phyloP scores from a whole-genome alignment of 2,113 vertebrate species.

The Pterophyllum scalare region DNA sequence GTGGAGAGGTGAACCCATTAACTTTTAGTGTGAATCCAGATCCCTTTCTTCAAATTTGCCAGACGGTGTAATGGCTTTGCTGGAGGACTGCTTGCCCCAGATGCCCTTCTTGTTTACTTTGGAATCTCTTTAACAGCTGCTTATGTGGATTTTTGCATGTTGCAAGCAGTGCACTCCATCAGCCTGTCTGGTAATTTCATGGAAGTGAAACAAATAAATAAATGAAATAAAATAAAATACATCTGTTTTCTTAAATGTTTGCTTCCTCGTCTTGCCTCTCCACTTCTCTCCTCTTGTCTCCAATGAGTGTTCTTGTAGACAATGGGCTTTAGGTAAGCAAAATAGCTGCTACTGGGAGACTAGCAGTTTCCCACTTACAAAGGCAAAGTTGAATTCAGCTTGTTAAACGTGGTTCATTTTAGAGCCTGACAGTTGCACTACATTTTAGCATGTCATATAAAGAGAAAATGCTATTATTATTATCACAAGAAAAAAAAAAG shows the following conservation, averaged over 20 bases:
- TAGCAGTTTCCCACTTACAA: neutral
- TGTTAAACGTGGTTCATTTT: neutral
- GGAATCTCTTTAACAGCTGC: slow-evolving; percentile 4
- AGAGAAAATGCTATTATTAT: neutral
- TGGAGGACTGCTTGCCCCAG: neutral
- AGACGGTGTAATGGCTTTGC: neutral
- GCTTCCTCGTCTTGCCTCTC: neutral
- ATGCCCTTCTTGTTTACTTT: neutral
- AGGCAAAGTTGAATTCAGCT: neutral
- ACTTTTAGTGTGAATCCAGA: neutral
- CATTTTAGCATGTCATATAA: neutral
- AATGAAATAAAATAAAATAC: neutral
- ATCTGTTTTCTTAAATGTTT: neutral
- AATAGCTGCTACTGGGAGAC: neutral
- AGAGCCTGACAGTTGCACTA: neutral
- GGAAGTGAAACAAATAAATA: neutral
- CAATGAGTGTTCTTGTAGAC: neutral
- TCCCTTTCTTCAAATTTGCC: neutral
- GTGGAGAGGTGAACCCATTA: too few relatives aligned
- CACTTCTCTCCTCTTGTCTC: neutral
- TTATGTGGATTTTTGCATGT: slow-evolving; percentile 1
- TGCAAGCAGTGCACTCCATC: neutral
- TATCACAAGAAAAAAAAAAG: neutral
- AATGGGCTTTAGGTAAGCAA: neutral
- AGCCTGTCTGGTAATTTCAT: slow-evolving; percentile 15